These are phyloP conservation scores for Taenaris catops DNA, from an alignment of 2,888 invertebrate species.

Conservation along the genomic window DNA sequence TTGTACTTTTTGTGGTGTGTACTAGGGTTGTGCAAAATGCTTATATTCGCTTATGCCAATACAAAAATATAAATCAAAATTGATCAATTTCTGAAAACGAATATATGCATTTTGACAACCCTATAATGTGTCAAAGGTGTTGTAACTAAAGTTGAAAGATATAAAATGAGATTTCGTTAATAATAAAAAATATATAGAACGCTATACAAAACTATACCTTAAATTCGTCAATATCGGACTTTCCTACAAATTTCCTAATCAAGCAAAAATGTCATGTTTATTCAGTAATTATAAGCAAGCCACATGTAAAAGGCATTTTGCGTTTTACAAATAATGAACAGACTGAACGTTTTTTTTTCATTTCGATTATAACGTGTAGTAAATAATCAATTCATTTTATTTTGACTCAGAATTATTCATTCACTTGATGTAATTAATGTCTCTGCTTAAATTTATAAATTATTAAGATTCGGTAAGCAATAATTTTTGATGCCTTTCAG, in stretches of 20 bases:
- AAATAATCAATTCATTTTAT: no score
- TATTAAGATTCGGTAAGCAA: slow-evolving; percentile 60
- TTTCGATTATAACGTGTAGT: no score
- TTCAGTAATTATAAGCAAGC: slow-evolving; percentile 8
- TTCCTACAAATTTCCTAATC: slow-evolving; percentile 5
- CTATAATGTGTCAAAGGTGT: slow-evolving; percentile 21
- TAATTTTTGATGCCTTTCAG: slow-evolving; percentile 58
- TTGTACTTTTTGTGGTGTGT: slow-evolving; percentile 73
- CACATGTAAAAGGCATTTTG: slow-evolving; percentile 5
- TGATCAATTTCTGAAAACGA: neutral
- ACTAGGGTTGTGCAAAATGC: slow-evolving; percentile 52
- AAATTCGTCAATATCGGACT: slow-evolving; percentile 4
- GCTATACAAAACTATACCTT: slow-evolving; percentile 3
- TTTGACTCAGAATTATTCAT: no score
- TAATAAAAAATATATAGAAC: no score
- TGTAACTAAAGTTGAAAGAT: slow-evolving; percentile 7
- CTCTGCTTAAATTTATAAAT: no score
- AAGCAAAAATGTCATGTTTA: slow-evolving; percentile 10
- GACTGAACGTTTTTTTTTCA: slow-evolving; percentile 15
- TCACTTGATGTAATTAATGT: no score
- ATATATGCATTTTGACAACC: slow-evolving; percentile 17
- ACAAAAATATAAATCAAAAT: neutral
- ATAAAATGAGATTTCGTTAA: slow-evolving; percentile 7
- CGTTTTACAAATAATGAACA: slow-evolving; percentile 13
- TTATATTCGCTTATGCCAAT: slow-evolving; percentile 21